These are phyloP conservation scores for Oxyura jamaicensis DNA, from an alignment of 2,113 vertebrate genomes.

Conservation along the genomic window DNA sequence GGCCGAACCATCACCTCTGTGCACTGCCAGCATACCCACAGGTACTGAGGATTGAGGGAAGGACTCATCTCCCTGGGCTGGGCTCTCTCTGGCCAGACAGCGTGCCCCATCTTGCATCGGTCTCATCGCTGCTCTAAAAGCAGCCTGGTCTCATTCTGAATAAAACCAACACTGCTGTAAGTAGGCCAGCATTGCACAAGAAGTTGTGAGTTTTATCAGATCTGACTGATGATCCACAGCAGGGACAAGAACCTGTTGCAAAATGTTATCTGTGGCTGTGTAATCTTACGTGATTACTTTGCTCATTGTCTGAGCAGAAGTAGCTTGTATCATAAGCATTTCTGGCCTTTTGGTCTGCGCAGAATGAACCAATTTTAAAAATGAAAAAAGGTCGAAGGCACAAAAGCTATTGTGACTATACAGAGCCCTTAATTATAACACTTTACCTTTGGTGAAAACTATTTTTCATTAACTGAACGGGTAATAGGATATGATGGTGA, in stretches of 20 bases:
- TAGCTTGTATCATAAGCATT: slow-evolving; percentile 27
- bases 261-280: slow-evolving; percentile 21
- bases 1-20: neutral
- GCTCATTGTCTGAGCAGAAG: slow-evolving; percentile 17
- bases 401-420: slow-evolving; percentile 42
- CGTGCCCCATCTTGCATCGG: neutral
- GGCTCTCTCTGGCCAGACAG: neutral
- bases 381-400: neutral
- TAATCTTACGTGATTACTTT: slow-evolving; percentile 39
- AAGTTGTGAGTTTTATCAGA: slow-evolving; percentile 18
- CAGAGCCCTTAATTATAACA: slow-evolving; percentile 46
- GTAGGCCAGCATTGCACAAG: neutral
- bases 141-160: neutral
- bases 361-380: slow-evolving; percentile 29
- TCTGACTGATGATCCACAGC: slow-evolving; percentile 17
- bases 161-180: neutral
- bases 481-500: slow-evolving; percentile 62
- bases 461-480: slow-evolving; percentile 65
- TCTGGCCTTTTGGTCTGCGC: neutral
- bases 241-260: slow-evolving; percentile 27
- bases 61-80: rapidly evolving
- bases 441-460: slow-evolving; percentile 57
- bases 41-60: neutral
- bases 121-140: neutral
- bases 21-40: neutral